A percentile compares a stretch with the other conserved stretches of the same genome.
These are phyloP conservation scores for Galeruca laticollis DNA, from an alignment of 2,888 invertebrate genomes.

Conservation along the genomic window DNA sequence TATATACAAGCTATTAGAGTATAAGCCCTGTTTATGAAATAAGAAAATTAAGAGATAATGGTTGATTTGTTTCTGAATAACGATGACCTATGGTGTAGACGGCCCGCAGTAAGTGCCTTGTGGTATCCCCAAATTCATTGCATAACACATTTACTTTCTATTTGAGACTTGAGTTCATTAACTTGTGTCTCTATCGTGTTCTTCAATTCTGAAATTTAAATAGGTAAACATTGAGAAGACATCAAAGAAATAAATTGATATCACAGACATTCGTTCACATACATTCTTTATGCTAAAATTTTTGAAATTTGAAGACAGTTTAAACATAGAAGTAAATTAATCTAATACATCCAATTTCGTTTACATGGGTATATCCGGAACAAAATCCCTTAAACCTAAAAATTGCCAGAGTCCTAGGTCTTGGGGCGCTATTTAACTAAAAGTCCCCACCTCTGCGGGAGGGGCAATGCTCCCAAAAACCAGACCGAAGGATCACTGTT, in stretches of 20 bases:
- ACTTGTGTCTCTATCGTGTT: constrained; percentile 97
- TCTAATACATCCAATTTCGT: background rate
- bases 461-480: too few relatives aligned
- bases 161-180: constrained; percentile 95
- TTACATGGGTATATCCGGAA: too few relatives aligned
- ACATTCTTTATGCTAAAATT: constrained; percentile 23
- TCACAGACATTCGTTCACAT: constrained; percentile 31
- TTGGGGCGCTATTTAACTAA: too few relatives aligned
- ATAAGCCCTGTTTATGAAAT: constrained; percentile 11
- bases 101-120: constrained; percentile 65
- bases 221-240: constrained; percentile 46
- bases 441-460: too few relatives aligned
- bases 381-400: too few relatives aligned
- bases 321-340: background rate
- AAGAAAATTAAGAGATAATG: constrained; percentile 29
- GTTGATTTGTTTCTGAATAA: constrained; percentile 43
- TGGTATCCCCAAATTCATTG: constrained; percentile 78
- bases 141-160: constrained; percentile 96
- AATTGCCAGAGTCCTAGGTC: too few relatives aligned
- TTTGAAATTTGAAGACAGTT: constrained; percentile 14
- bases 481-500: too few relatives aligned
- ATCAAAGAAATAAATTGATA: constrained; percentile 14
- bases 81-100: constrained; percentile 42
- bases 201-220: constrained; percentile 88
- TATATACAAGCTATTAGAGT: constrained; percentile 16